Conservation (phyloP, 2,888 invertebrate species). For the Tiliacea aurago region DNA sequence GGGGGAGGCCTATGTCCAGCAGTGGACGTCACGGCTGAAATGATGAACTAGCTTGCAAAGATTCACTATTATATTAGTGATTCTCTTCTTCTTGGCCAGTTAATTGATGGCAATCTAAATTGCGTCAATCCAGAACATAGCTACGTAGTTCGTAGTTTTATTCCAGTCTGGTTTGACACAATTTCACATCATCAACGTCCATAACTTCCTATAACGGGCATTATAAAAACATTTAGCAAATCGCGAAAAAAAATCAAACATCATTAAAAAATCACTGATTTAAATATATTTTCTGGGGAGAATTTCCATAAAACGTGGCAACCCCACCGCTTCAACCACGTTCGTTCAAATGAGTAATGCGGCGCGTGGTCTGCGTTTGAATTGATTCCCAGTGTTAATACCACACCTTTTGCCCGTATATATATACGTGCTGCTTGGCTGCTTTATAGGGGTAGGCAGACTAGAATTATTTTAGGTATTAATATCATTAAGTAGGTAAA, state of each 20-base stretch:
- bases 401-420: slow-evolving; percentile 59
- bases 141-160: not conserved
- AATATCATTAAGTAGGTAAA: not conserved
- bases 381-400: slow-evolving; percentile 66
- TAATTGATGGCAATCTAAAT: not conserved
- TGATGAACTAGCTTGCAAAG: too few relatives aligned
- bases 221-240: not conserved
- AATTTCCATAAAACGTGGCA: slow-evolving; percentile 24
- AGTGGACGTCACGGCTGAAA: too few relatives aligned
- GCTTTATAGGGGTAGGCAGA: slow-evolving; percentile 24
- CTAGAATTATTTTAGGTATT: slow-evolving; percentile 6
- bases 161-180: too few relatives aligned
- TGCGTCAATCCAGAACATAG: too few relatives aligned
- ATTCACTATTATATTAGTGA: too few relatives aligned
- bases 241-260: not conserved
- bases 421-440: slow-evolving; percentile 11
- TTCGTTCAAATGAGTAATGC: slow-evolving; percentile 79
- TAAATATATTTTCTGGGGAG: not conserved
- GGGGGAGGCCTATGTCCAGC: too few relatives aligned
- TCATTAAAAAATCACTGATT: not conserved
- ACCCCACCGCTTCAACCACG: slow-evolving; percentile 69
- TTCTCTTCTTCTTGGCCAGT: too few relatives aligned
- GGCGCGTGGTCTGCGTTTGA: slow-evolving; percentile 75
- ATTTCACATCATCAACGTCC: not conserved
- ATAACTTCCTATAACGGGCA: not conserved